Conservation (phyloP, 2,113 vertebrate species). For the Centrocercus urophasianus region DNA sequence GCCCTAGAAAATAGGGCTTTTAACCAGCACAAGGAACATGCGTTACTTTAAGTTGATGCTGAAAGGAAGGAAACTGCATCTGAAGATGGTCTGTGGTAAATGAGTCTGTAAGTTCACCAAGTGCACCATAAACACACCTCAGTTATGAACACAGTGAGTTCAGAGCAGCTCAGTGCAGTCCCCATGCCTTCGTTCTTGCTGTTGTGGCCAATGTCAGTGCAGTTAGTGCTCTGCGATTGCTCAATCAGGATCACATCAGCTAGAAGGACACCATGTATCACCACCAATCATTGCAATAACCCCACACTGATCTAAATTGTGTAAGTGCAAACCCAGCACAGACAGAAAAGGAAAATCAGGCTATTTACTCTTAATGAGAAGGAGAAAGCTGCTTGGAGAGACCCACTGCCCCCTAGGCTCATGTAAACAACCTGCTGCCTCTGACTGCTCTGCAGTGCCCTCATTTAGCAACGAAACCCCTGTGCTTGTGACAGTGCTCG, state of each 20-base stretch:
- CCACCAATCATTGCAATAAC: neutral
- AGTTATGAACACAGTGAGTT: rapidly evolving
- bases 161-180: neutral
- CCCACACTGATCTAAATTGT: rapidly evolving
- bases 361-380: neutral
- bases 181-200: neutral
- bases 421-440: slow-evolving; percentile 32
- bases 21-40: rapidly evolving
- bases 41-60: neutral
- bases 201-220: rapidly evolving
- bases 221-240: rapidly evolving
- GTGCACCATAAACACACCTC: neutral
- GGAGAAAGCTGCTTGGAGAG: neutral
- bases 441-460: neutral
- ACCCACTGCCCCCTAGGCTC: neutral
- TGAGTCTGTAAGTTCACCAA: neutral
- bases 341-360: rapidly evolving
- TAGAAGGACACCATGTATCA: rapidly evolving
- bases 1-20: neutral
- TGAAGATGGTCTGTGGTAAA: neutral
- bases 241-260: neutral
- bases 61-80: neutral
- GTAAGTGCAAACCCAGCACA: neutral
- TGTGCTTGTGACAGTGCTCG: slow-evolving; percentile 27
- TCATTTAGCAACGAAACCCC: neutral